Evolutionary conservation across 2,888 invertebrate species (phyloP).

Genomic region (Heterodera filipjevi): DNA sequence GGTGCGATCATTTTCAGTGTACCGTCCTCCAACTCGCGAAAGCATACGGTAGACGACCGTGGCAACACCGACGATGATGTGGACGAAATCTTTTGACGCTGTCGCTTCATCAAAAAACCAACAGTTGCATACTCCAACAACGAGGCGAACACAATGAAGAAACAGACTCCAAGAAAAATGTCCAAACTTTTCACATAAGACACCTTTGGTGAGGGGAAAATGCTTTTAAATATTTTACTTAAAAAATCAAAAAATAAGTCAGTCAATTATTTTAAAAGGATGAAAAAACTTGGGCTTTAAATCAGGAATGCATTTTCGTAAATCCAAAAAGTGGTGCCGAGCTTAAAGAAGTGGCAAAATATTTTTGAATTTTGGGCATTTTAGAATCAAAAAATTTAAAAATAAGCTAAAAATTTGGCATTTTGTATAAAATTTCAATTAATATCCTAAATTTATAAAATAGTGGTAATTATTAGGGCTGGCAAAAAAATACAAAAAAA

Average conservation of each 20-base stretch:
- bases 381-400: no score
- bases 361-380: no score
- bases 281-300: no score
- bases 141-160: slow-evolving; percentile 66
- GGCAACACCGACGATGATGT: slow-evolving; percentile 13
- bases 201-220: slow-evolving; percentile 38
- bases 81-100: slow-evolving; percentile 28
- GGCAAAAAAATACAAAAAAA: no score
- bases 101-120: slow-evolving; percentile 61
- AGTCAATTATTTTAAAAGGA: no score
- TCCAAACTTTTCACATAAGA: slow-evolving; percentile 66
- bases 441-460: no score
- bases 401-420: no score
- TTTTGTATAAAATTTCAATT: no score
- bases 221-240: neutral
- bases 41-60: slow-evolving; percentile 38
- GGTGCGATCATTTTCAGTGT: slow-evolving; percentile 15
- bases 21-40: slow-evolving; percentile 44
- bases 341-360: no score
- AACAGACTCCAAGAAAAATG: slow-evolving; percentile 66
- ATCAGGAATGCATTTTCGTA: no score
- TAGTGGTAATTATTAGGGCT: no score
- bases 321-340: no score
- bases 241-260: neutral
- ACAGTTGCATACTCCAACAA: slow-evolving; percentile 63